These are phyloP conservation scores for Crax fasciolata DNA, from an alignment of 2,797 vertebrate genomes.

Conservation along the genomic window DNA sequence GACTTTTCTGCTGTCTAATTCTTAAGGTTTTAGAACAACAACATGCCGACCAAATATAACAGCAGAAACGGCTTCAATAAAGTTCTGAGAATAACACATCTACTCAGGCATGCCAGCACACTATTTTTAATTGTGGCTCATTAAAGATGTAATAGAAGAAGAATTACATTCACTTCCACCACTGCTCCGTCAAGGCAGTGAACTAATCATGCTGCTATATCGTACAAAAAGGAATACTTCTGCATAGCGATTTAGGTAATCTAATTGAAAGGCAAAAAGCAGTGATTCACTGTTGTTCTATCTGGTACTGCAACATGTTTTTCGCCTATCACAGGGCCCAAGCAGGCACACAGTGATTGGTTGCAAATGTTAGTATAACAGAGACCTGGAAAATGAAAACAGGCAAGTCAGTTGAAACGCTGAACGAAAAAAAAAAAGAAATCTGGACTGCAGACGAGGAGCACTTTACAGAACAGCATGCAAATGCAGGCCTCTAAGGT, in stretches of 20 bases:
- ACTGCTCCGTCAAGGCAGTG: conserved; percentile 40
- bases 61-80: conserved; percentile 19
- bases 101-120: conserved; percentile 57
- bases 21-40: conserved; percentile 3
- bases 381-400: conserved; percentile 34
- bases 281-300: conserved; percentile 67
- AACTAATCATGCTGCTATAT: conserved; percentile 60
- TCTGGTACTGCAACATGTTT: background rate
- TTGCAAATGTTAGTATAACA: conserved; percentile 43
- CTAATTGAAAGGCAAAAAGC: conserved; percentile 43
- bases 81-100: conserved; percentile 71
- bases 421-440: background rate
- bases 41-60: background rate
- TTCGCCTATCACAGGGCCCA: conserved; percentile 5
- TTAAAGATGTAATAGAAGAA: conserved; percentile 77
- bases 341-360: conserved; percentile 5
- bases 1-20: conserved; percentile 28
- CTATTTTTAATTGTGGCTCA: conserved; percentile 77
- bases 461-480: conserved; percentile 1
- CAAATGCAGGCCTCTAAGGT: conserved; percentile 40
- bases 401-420: background rate
- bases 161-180: conserved; percentile 73
- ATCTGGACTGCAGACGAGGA: conserved; percentile 32
- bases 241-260: conserved; percentile 54
- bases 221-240: conserved; percentile 50